Conservation (phyloP, 2,797 vertebrate species). For the Amniataba percoides region DNA sequence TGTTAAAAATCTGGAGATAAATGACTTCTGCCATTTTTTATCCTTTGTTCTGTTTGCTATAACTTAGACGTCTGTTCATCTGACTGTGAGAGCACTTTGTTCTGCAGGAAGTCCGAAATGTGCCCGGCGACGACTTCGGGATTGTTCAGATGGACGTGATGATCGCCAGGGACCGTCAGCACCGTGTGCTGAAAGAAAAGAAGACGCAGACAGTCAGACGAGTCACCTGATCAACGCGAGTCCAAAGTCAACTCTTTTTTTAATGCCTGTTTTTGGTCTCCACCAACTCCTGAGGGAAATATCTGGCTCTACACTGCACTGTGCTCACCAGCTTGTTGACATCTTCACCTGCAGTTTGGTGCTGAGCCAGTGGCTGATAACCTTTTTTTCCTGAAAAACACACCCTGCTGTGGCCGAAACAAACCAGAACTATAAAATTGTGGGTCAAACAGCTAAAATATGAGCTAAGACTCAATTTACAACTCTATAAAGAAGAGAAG, state of each 20-base stretch:
- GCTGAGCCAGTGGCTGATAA: neutral
- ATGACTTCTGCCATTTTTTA: neutral
- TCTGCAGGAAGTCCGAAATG: conserved; percentile 78
- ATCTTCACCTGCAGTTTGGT: neutral
- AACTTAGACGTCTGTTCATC: conserved; percentile 44
- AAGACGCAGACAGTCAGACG: neutral
- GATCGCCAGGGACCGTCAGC: conserved; percentile 77
- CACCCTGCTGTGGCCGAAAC: too few species aligned
- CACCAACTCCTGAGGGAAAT: neutral
- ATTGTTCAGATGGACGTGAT: conserved; percentile 84
- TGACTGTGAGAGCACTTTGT: conserved; percentile 40
- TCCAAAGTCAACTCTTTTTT: neutral
- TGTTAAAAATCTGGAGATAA: neutral
- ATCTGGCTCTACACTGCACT: neutral
- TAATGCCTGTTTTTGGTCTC: neutral
- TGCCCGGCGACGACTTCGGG: conserved; percentile 73
- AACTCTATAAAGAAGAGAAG: neutral
- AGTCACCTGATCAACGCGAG: neutral
- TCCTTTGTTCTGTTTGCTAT: conserved; percentile 28
- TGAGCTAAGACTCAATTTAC: neutral
- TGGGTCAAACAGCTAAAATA: neutral
- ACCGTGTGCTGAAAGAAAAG: conserved; percentile 68
- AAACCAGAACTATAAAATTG: neutral
- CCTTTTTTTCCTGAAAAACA: neutral
- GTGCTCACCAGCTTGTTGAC: neutral